Base-by-base conservation (phyloP, 1,140 invertebrate species). In the Cardiocondyla obscurior region DNA sequence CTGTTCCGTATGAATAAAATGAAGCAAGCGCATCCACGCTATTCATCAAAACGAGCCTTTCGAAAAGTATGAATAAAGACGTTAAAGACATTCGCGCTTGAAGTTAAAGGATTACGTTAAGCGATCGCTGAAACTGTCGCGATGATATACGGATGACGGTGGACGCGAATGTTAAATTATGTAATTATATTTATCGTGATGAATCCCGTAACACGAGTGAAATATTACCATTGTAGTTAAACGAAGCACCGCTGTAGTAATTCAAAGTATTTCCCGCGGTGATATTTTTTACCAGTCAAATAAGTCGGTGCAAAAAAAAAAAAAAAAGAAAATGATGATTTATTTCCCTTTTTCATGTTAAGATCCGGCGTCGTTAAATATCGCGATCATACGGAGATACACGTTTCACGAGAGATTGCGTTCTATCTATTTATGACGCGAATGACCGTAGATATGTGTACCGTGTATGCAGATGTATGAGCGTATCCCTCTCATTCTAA, bases 391-490 rank as follows among this genome's bases (percentile, higher is more conserved):
- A 73, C 10, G 36, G 28, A 25, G 46, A 51, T 25, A 16, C 62
- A 14, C 25, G 55, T 33, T 88, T 87, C 72, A 84, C 58, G 57
- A 87, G 28, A 73, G 1, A 10, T 14, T 10, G 2, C 51, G 42
- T 82, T 44, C 62, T 67, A 64, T 44, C 62, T 67, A 64, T 86
- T 87, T 84, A 88, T 70, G 82, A 88, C 51, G 55, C 19, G 57
- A 69, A 19, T 51, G n/a, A 49, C 19, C 58, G 30, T 82, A 87
- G 87, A 88, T 87, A 85, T 33, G n/a, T n/a, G n/a, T n/a, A n/a
- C 25, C 12, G 36, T 5, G 33, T 74, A 84, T 76, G 67, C 30
- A 65, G 62, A 51, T 72, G 64, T 28, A 39, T 25, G 76, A 55
- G 49, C 25, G 33, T 57, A 39, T 67, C 62, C 19, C 60, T 76